Evolutionary conservation across 2,888 invertebrate genomes (phyloP).

Genomic region (Drosophila parthenogenetica): DNA sequence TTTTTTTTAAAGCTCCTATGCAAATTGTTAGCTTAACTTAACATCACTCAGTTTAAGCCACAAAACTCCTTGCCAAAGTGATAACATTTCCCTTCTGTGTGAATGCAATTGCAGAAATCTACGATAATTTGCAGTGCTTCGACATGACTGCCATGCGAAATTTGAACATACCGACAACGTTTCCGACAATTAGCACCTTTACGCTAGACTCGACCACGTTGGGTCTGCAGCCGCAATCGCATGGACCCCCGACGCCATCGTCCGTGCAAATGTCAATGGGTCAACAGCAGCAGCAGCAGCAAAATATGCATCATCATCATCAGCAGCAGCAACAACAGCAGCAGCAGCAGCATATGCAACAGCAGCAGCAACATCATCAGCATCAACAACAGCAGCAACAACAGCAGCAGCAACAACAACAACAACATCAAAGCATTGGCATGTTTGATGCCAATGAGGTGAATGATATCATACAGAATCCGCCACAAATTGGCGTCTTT

Average conservation of each 20-base stretch:
- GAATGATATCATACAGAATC: constrained; percentile 82
- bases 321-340: constrained; percentile 60
- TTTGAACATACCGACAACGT: constrained; percentile 84
- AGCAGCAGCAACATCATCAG: constrained; percentile 65
- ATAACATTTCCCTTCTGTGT: background rate
- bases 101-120: constrained; percentile 77
- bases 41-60: too few relatives aligned
- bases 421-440: constrained; percentile 80
- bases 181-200: constrained; percentile 85
- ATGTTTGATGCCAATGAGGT: constrained; percentile 84
- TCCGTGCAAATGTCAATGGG: constrained; percentile 61
- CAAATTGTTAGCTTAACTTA: too few relatives aligned
- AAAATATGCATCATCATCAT: constrained; percentile 55
- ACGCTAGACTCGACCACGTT: constrained; percentile 83
- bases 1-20: too few relatives aligned
- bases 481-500: constrained; percentile 84
- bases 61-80: background rate
- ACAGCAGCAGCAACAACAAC: constrained; percentile 66
- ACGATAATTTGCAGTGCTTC: constrained; percentile 84
- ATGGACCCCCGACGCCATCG: constrained; percentile 56
- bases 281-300: constrained; percentile 63
- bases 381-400: constrained; percentile 72
- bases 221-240: constrained; percentile 69
- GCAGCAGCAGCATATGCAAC: constrained; percentile 49
- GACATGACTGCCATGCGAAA: constrained; percentile 85